Percentiles rank a stretch among this genome's conserved stretches.
Conservation (phyloP, 1,140 invertebrate species). For the Olivierus martensii region DNA sequence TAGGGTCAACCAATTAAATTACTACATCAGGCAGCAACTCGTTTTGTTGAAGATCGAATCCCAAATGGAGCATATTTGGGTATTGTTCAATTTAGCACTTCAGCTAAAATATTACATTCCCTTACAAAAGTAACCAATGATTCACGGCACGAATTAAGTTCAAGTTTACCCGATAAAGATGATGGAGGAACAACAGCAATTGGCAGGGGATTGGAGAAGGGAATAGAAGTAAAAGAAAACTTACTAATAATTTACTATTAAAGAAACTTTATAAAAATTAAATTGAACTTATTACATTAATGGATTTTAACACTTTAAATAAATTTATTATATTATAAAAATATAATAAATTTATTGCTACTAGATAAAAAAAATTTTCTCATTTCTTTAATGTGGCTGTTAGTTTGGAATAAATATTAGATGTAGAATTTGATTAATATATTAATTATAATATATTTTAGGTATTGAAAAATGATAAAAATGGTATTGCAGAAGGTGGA, state of each 20-base stretch:
- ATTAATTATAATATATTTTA: no score
- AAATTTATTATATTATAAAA: no score
- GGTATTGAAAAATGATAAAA: slow-evolving; percentile 5
- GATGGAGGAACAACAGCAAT: slow-evolving; percentile 19
- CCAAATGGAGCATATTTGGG: slow-evolving; percentile 14
- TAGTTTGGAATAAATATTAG: no score
- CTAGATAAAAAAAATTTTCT: no score
- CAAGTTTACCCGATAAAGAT: slow-evolving; percentile 12
- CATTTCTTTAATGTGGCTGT: no score
- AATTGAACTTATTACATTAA: no score
- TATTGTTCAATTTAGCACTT: slow-evolving; percentile 17
- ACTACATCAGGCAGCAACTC: slow-evolving; percentile 14
- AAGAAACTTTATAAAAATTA: no score
- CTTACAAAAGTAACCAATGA: slow-evolving; percentile 13
- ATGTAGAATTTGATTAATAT: no score
- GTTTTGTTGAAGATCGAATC: slow-evolving; percentile 14
- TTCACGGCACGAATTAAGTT: slow-evolving; percentile 5
- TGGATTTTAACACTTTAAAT: no score
- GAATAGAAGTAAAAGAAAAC: slow-evolving; percentile 12
- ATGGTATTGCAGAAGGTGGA: slow-evolving; percentile 12
- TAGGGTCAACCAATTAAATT: slow-evolving; percentile 18
- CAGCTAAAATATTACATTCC: slow-evolving; percentile 7
- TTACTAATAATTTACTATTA: no score
- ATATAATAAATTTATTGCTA: no score
- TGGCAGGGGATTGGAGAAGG: slow-evolving; percentile 13